A percentile compares a stretch with the other conserved stretches of the same genome.
Evolutionary conservation across 2,113 vertebrate species (phyloP).

Genomic region (Pyxicephalus adspersus): DNA sequence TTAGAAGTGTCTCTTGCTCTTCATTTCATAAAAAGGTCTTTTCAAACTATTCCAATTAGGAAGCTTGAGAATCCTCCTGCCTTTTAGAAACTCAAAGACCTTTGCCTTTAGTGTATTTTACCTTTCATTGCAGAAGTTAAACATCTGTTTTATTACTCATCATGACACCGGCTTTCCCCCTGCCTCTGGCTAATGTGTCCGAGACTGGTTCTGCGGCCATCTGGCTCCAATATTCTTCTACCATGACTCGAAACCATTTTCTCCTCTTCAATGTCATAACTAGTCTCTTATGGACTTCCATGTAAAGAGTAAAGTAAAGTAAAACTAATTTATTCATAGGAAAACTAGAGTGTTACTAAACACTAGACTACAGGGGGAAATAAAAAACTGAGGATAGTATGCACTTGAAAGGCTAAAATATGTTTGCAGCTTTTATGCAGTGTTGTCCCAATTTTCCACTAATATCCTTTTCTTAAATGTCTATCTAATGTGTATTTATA

Average conservation of each 20-base stretch:
- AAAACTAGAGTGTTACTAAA: not conserved
- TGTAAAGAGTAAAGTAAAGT: too few relatives aligned
- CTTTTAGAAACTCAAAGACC: constrained; percentile 24
- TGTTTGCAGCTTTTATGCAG: too few relatives aligned
- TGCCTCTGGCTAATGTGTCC: constrained; percentile 69
- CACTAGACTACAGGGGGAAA: too few relatives aligned
- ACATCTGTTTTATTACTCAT: constrained; percentile 71
- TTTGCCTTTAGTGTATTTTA: constrained; percentile 64
- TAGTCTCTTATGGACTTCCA: not conserved
- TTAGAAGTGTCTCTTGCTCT: too few relatives aligned
- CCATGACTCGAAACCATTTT: constrained; percentile 63
- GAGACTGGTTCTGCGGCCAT: constrained; percentile 68
- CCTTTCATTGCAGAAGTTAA: constrained; percentile 67
- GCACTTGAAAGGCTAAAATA: too few relatives aligned
- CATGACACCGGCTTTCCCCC: constrained; percentile 68
- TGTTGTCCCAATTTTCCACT: too few relatives aligned
- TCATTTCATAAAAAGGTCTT: not conserved
- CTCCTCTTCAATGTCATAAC: constrained; percentile 23
- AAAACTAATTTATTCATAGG: not conserved
- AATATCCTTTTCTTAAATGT: too few relatives aligned
- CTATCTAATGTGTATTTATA: too few relatives aligned
- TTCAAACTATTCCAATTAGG: not conserved
- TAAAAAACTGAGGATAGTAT: too few relatives aligned
- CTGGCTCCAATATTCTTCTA: constrained; percentile 69
- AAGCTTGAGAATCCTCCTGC: not conserved